Evolutionary conservation across 2,113 vertebrate species (phyloP).

Genomic region (Spheniscus mendiculus): DNA sequence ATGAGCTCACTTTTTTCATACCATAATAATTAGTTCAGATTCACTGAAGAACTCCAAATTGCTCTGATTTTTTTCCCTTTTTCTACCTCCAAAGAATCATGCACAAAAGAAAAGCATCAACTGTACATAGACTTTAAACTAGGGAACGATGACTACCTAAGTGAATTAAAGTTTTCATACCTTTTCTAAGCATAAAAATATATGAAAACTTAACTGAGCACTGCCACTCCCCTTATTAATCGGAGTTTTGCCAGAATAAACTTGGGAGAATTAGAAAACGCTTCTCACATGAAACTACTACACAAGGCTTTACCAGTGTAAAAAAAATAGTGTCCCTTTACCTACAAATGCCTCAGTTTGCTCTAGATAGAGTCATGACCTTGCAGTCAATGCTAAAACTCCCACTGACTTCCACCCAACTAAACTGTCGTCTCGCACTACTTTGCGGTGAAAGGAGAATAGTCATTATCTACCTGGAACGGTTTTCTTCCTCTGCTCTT

Average conservation of each 20-base stretch:
- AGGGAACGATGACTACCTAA: neutral
- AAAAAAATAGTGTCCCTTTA: neutral
- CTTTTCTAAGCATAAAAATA: neutral
- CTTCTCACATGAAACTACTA: neutral
- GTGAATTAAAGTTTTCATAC: neutral
- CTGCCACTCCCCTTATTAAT: neutral
- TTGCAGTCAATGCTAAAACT: neutral
- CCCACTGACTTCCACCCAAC: neutral
- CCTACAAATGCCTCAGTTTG: neutral
- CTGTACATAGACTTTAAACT: neutral
- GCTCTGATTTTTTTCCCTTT: neutral
- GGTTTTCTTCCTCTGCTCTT: neutral
- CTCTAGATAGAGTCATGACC: neutral
- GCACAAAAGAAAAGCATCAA: neutral
- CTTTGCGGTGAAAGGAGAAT: neutral
- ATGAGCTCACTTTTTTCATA: conserved; percentile 8
- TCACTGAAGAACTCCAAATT: neutral
- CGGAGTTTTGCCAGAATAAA: neutral
- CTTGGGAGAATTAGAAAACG: neutral
- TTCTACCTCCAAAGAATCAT: neutral
- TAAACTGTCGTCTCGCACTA: neutral
- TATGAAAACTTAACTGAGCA: neutral
- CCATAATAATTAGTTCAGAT: neutral
- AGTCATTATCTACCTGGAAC: neutral
- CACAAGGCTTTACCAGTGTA: neutral